These are phyloP conservation scores for Rhagoletis zephyria DNA, from an alignment of 1,140 invertebrate genomes.

Conservation along the genomic window DNA sequence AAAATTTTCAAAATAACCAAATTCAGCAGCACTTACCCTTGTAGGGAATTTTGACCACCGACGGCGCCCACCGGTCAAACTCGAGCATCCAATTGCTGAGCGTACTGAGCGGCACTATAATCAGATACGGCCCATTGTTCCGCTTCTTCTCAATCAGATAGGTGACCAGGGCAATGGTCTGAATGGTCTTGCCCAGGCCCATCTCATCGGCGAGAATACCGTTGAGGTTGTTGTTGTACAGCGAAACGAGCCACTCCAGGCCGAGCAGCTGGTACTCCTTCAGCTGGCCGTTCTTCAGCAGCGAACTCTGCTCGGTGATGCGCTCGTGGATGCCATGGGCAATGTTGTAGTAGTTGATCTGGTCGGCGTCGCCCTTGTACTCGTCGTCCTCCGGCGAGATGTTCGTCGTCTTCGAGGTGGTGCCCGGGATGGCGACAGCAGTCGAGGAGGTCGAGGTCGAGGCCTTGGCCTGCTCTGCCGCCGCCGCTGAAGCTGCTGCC, in stretches of 20 bases:
- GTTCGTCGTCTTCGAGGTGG: conserved; percentile 97
- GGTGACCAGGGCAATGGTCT: conserved; percentile 95
- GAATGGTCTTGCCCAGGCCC: conserved; percentile 98
- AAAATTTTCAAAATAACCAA: no score
- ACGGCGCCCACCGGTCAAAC: conserved; percentile 99
- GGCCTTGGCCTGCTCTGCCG: conserved; percentile 84
- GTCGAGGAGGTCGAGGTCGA: no score
- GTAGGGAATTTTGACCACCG: conserved; percentile 93
- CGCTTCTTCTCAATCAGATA: conserved; percentile 96
- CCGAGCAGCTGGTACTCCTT: conserved; percentile 98
- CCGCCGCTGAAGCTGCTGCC: no score
- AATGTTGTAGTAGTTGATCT: conserved; percentile 93
- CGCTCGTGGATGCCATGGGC: conserved; percentile 94
- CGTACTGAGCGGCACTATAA: conserved; percentile 98
- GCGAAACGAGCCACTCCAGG: conserved; percentile 97
- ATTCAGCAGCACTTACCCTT: no score
- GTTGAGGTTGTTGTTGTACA: conserved; percentile 99
- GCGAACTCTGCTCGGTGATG: conserved; percentile 92
- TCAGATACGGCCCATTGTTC: conserved; percentile 92
- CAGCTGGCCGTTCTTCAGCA: conserved; percentile 92
- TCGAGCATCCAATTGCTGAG: conserved; percentile 98
- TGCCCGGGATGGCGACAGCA: no score
- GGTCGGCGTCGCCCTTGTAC: no score
- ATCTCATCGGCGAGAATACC: conserved; percentile 97
- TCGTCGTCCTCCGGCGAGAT: conserved; percentile 87